These are phyloP conservation scores for Cosmorhoe ocellata DNA, from an alignment of 2,888 invertebrate species.

Conservation along the genomic window DNA sequence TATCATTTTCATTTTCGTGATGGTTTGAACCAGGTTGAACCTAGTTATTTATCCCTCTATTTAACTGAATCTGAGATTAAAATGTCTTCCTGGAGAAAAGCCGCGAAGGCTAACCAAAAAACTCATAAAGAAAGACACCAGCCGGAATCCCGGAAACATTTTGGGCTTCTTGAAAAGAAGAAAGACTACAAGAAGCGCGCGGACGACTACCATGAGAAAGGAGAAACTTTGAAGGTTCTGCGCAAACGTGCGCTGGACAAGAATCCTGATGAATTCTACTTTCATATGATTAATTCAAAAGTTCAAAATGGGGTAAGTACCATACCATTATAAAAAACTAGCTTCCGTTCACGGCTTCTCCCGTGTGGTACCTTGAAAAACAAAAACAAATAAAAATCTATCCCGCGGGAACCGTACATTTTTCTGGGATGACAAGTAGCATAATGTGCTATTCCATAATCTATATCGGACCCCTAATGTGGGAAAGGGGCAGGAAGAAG, in stretches of 20 bases:
- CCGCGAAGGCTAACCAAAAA: conserved; percentile 91
- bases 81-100: conserved; percentile 96
- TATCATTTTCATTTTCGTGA: no score
- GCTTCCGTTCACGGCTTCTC: no score
- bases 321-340: no score
- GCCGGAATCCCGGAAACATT: conserved; percentile 87
- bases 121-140: conserved; percentile 93
- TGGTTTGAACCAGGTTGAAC: no score
- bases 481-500: no score
- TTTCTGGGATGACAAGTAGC: no score
- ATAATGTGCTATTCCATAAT: no score
- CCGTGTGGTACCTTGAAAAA: no score
- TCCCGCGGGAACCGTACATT: no score
- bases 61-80: background rate
- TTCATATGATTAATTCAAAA: conserved; percentile 97
- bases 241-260: conserved; percentile 93
- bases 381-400: no score
- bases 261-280: conserved; percentile 99
- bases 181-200: conserved; percentile 93
- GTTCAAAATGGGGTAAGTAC: conserved; percentile 80
- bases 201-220: conserved; percentile 90
- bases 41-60: no score
- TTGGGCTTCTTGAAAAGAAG: conserved; percentile 94
- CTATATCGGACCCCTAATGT: no score
- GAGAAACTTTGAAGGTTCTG: conserved; percentile 90